phyloP scores from a whole-genome alignment of 2,113 vertebrate genomes.

The Climacteris rufus region DNA sequence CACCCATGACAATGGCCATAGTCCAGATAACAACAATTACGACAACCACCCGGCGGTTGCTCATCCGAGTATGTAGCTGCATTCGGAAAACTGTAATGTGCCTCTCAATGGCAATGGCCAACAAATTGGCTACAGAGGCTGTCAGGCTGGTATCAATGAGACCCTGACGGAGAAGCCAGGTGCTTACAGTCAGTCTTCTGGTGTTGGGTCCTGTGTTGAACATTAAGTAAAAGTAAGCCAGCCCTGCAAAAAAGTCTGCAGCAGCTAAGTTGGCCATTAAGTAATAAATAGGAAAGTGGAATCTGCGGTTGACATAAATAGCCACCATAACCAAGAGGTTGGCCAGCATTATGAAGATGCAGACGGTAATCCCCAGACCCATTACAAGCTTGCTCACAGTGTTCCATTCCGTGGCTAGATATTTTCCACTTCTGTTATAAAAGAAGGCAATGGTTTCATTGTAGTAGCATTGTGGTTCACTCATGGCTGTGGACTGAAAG shows the following conservation, averaged over 20 bases:
- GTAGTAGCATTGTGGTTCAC: slow-evolving; percentile 91
- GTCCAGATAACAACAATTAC: slow-evolving; percentile 99
- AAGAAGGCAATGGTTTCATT: slow-evolving; percentile 99
- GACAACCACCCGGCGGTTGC: slow-evolving; percentile 93
- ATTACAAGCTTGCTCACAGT: slow-evolving; percentile 95
- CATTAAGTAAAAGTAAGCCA: slow-evolving; percentile 99
- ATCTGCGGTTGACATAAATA: slow-evolving; percentile 96
- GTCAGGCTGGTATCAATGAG: slow-evolving; percentile 97
- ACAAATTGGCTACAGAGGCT: slow-evolving; percentile 92
- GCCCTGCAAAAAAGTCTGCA: slow-evolving; percentile 96
- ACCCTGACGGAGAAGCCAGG: slow-evolving; percentile 95
- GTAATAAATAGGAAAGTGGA: slow-evolving; percentile 99
- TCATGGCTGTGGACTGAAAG: slow-evolving; percentile 79
- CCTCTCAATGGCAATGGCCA: slow-evolving; percentile 96
- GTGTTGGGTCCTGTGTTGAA: slow-evolving; percentile 99
- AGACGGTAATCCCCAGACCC: slow-evolving; percentile 97
- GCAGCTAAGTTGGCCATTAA: slow-evolving; percentile 98
- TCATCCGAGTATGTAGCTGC: slow-evolving; percentile 99
- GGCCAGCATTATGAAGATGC: slow-evolving; percentile 99
- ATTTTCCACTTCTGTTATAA: slow-evolving; percentile 94
- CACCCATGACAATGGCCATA: slow-evolving; percentile 97
- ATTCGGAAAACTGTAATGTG: slow-evolving; percentile 98
- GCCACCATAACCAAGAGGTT: slow-evolving; percentile 98
- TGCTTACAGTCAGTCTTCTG: slow-evolving; percentile 90
- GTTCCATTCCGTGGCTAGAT: slow-evolving; percentile 92